phyloP scores from a whole-genome alignment of 2,797 vertebrate species.

The Enteromius paludinosus region DNA sequence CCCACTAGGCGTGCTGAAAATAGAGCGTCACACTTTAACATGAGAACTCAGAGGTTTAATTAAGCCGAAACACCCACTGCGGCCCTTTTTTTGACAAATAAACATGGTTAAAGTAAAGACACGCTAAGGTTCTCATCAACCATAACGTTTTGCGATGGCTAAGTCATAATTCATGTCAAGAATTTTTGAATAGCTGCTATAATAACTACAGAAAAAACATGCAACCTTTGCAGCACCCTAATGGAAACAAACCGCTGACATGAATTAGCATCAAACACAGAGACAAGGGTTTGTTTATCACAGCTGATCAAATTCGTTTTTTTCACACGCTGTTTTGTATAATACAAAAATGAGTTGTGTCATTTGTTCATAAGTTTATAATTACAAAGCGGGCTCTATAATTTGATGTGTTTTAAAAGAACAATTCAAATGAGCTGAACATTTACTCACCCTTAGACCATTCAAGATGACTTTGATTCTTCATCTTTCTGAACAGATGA shows the following conservation, averaged over 20 bases:
- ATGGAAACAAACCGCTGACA: conserved; percentile 7
- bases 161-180: neutral
- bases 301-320: neutral
- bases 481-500: neutral
- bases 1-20: conserved; percentile 44
- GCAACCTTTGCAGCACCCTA: neutral
- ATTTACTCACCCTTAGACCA: neutral
- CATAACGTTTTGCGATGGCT: neutral
- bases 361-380: conserved; percentile 1
- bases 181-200: neutral
- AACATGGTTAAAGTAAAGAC: conserved; percentile 27
- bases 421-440: neutral
- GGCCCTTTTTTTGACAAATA: conserved; percentile 29
- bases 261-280: neutral
- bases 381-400: neutral
- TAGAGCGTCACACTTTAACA: conserved; percentile 42
- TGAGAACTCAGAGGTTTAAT: conserved; percentile 51
- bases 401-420: neutral
- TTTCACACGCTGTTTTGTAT: neutral
- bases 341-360: neutral
- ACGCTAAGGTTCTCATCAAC: conserved; percentile 3
- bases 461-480: neutral
- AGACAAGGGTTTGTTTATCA: conserved; percentile 3
- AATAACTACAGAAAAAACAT: neutral
- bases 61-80: conserved; percentile 43